Percentiles rank a stretch among this genome's conserved stretches.
phyloP scores from a whole-genome alignment of 2,797 vertebrate genomes.

The Sebastolobus altivelis region DNA sequence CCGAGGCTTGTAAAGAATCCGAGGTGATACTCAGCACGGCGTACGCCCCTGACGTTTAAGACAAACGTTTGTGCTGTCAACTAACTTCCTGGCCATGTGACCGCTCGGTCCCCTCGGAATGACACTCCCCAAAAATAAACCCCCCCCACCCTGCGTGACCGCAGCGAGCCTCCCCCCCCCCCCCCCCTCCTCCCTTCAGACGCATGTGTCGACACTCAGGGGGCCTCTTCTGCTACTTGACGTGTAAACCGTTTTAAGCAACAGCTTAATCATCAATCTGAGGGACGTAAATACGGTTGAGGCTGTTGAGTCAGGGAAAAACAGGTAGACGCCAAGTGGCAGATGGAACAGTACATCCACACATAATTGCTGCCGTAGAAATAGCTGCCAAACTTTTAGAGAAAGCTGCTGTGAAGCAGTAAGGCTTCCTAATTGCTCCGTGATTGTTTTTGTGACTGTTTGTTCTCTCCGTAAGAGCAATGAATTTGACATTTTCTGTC shows the following conservation, averaged over 20 bases:
- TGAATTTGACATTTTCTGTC: constrained; percentile 23
- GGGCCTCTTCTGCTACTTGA: constrained; percentile 73
- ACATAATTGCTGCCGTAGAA: constrained; percentile 75
- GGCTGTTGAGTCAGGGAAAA: constrained; percentile 86
- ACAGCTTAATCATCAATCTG: constrained; percentile 88
- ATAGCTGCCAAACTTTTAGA: constrained; percentile 68
- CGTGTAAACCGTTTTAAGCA: constrained; percentile 84
- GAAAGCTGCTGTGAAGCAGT: constrained; percentile 3
- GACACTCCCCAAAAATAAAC: constrained; percentile 82
- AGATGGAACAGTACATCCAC: constrained; percentile 82
- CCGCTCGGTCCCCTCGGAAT: constrained; percentile 46
- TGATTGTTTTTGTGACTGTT: constrained; percentile 8
- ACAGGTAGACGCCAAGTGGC: constrained; percentile 80
- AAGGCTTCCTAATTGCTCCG: neutral
- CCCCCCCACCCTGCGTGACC: constrained; percentile 44
- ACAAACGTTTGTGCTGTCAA: constrained; percentile 73
- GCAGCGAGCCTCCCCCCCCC: constrained; percentile 42
- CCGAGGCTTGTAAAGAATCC: constrained; percentile 55
- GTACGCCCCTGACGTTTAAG: constrained; percentile 54
- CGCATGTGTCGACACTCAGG: constrained; percentile 63
- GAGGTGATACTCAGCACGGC: constrained; percentile 44
- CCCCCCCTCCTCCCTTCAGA: constrained; percentile 27
- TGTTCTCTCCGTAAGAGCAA: neutral
- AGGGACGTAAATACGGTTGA: constrained; percentile 85
- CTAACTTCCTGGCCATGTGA: constrained; percentile 75